Base-by-base conservation (phyloP, 2,888 invertebrate species). In the Spodoptera littoralis region DNA sequence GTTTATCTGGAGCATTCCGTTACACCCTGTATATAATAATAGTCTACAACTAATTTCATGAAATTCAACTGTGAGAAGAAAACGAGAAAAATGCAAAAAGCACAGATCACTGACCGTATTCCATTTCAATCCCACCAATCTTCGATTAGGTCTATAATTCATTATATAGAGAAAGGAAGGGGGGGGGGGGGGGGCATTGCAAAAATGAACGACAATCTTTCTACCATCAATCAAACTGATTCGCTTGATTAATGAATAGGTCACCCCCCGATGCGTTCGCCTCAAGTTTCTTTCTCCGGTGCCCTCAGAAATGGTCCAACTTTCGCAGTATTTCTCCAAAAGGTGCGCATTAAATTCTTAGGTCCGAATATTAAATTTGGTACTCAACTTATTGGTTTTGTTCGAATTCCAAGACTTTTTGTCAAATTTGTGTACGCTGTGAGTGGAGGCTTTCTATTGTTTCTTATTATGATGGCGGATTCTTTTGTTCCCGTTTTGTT, bases 201-300 rank as follows among this genome's bases (percentile, higher is more conserved):
- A 77, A 71, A 77, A 74, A 74, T 78, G 71, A 72, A 70, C 67
- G 75, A 76, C 70, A 70, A 75, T 78, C 72, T 70, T 72, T 54
- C 46, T 46, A 49, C 64, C 68, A 80, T 80, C 78, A 56, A 80
- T 78, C 80, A 80, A 72, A 70, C 59, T 64, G 78, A 68, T 74
- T 65, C 75, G 36, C n/a, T 61, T 78, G 80, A 78, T 80, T 77
- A 78, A 78, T 78, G 78, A 72, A 70, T 77, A 65, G 66, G 66
- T 60, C 59, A 42, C 59, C 63, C 63, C 57, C 49, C 52, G 55
- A 58, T 56, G 52, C 64, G 58, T 65, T 48, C 42, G 22, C 55
- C 41, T 48, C 61, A 67, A 80, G 50, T 65, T 80, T 60, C 60
- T 64, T 67, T 67, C 55, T 61, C 42, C 53, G 50, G 58, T 50